phyloP scores from a whole-genome alignment of 2,888 invertebrate species.

The Drosophila monieri region DNA sequence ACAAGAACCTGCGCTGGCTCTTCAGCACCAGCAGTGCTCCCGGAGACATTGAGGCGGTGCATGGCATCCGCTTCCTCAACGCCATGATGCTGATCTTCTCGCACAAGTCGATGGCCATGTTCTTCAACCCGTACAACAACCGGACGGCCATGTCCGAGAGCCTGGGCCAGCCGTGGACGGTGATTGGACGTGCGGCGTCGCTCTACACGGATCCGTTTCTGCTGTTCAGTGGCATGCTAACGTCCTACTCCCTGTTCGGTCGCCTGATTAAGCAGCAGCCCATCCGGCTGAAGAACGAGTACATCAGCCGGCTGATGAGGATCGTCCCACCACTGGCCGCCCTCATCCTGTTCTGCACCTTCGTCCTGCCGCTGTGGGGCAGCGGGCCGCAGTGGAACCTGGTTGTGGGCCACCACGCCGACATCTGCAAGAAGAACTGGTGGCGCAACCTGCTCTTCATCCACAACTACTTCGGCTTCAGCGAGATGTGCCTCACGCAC shows the following conservation, averaged over 20 bases:
- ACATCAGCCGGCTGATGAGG: conserved; percentile 87
- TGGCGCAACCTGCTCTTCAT: conserved; percentile 89
- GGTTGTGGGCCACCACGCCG: conserved; percentile 88
- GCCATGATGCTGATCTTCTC: conserved; percentile 87
- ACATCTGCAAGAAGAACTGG: conserved; percentile 88
- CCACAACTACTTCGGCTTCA: conserved; percentile 90
- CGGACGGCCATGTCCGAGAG: conserved; percentile 88
- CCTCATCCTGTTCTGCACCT: conserved; percentile 88
- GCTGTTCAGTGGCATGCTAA: conserved; percentile 88
- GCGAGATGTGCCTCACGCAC: conserved; percentile 89
- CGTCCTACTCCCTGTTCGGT: conserved; percentile 87
- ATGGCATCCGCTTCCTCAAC: conserved; percentile 88
- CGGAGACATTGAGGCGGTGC: conserved; percentile 87
- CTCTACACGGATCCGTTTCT: conserved; percentile 90
- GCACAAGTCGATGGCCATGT: conserved; percentile 89
- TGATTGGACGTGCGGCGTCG: conserved; percentile 88
- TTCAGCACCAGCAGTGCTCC: conserved; percentile 84
- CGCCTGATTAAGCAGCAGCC: conserved; percentile 85
- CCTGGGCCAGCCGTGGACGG: conserved; percentile 87
- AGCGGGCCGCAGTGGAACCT: conserved; percentile 89
- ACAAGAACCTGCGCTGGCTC: conserved; percentile 86
- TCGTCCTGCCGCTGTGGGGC: conserved; percentile 86
- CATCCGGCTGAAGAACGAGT: conserved; percentile 86
- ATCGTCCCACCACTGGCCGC: conserved; percentile 88
- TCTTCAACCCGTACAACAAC: conserved; percentile 88